Evolutionary conservation across 2,113 vertebrate genomes (phyloP), one percentile per base, ranked within the genome.

Genomic region (Pachyramphus minor): DNA sequence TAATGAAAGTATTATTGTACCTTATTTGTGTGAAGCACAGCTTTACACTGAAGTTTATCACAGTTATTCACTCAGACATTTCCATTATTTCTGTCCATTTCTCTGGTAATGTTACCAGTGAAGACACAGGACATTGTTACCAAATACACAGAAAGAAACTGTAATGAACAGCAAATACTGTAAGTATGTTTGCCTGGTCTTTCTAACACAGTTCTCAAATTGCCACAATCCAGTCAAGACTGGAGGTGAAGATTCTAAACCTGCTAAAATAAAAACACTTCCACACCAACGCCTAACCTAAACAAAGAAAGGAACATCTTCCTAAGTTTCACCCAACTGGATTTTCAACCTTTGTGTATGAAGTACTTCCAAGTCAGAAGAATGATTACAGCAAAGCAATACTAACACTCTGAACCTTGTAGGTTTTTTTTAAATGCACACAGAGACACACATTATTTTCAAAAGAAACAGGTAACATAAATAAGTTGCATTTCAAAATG

Each of bases 71-170:
- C 14, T 81, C 42, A 47, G 19, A 28, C 8, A 37, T 75, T 78
- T 93, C 16, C 49, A 42, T 56, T 81, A 84, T 44, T 80, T 89
- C 24, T 59, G 33, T 45, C 37, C 15, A 31, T 59, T 74, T 87
- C 52, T 84, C 58, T 53, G 56, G 50, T 47, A 79, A 59, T 0
- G 0, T 18, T 59, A 41, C 39, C 17, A 71, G 28, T 7, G 2
- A n/a, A 91, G 37, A 45, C 8, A 33, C 1, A 14, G 50, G 22
- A 59, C 63, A 52, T 17, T 20, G 27, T 28, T 68, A 53, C 22
- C 44, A 33, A 74, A 87, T 47, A 35, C 45, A 84, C 20, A 59
- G n/a, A 49, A 76, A 74, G 72, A 78, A 76, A 88, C 9, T 22
- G 41, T 45, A 59, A 84, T 4, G 6, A 86, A 71, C 5, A 75